phyloP scores from a whole-genome alignment of 2,113 vertebrate species.

The Anarrhichthys ocellatus region DNA sequence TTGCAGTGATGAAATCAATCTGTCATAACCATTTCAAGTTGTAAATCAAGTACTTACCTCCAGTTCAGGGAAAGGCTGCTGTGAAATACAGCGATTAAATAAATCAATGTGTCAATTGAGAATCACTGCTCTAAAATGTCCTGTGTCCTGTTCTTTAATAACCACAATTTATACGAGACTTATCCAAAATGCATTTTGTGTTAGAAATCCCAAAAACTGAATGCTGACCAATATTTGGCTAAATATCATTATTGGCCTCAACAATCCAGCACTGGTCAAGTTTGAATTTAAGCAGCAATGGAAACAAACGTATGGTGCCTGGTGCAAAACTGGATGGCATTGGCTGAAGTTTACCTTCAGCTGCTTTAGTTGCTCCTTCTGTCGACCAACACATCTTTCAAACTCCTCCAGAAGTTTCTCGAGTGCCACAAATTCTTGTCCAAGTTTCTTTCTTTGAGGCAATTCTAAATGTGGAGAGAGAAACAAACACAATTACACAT shows the following conservation, averaged over 20 bases:
- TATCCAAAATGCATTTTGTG: not conserved
- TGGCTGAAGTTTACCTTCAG: conserved; percentile 72
- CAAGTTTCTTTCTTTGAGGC: conserved; percentile 74
- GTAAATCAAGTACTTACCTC: too few relatives aligned
- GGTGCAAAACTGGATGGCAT: not conserved
- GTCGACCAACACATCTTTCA: conserved; percentile 68
- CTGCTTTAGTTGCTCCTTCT: conserved; percentile 71
- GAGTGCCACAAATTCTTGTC: conserved; percentile 69
- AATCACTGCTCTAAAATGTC: not conserved
- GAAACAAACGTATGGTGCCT: not conserved
- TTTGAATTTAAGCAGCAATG: not conserved
- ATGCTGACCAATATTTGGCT: not conserved
- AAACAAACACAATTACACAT: not conserved
- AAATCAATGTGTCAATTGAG: too few relatives aligned
- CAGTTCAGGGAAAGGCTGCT: too few relatives aligned
- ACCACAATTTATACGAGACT: not conserved
- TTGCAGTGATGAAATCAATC: too few relatives aligned
- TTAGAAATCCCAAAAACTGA: not conserved
- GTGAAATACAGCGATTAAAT: too few relatives aligned
- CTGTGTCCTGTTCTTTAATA: not conserved
- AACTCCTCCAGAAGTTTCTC: conserved; percentile 76
- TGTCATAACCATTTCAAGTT: too few relatives aligned
- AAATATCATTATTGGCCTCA: not conserved
- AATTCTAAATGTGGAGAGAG: conserved; percentile 63
- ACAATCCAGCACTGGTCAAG: not conserved